A percentile compares a stretch with the other conserved stretches of the same genome.
phyloP scores from a whole-genome alignment of 2,888 invertebrate genomes.

The Drosophila infuscata region DNA sequence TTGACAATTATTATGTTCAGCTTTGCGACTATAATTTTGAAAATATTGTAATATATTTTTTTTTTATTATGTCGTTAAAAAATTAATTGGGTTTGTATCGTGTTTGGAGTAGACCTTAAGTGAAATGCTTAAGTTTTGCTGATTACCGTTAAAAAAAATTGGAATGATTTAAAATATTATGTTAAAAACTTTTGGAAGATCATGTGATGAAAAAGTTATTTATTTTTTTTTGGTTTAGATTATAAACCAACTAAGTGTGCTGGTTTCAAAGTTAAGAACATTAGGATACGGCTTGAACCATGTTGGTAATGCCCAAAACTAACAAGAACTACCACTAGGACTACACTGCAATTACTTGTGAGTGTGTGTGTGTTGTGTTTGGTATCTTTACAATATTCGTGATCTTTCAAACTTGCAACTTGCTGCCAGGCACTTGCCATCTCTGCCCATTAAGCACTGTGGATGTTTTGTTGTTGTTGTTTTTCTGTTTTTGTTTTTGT shows the following conservation, averaged over 20 bases:
- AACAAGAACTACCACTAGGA: neutral
- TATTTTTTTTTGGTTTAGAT: neutral
- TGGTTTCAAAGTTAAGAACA: neutral
- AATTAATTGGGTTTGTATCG: neutral
- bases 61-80: too few species aligned
- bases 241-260: neutral
- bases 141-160: neutral
- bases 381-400: conserved; percentile 20
- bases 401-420: conserved; percentile 28
- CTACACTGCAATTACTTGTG: conserved; percentile 12
- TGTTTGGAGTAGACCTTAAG: neutral
- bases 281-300: neutral
- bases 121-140: neutral
- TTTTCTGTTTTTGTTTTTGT: neutral
- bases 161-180: neutral
- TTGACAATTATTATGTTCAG: neutral
- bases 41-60: too few species aligned
- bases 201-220: neutral
- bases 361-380: neutral
- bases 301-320: neutral
- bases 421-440: conserved; percentile 32
- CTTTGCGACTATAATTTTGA: too few species aligned
- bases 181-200: neutral
- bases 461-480: neutral
- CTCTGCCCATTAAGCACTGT: conserved; percentile 5